phyloP scores from a whole-genome alignment of 2,797 vertebrate species.

The Clamator glandarius region DNA sequence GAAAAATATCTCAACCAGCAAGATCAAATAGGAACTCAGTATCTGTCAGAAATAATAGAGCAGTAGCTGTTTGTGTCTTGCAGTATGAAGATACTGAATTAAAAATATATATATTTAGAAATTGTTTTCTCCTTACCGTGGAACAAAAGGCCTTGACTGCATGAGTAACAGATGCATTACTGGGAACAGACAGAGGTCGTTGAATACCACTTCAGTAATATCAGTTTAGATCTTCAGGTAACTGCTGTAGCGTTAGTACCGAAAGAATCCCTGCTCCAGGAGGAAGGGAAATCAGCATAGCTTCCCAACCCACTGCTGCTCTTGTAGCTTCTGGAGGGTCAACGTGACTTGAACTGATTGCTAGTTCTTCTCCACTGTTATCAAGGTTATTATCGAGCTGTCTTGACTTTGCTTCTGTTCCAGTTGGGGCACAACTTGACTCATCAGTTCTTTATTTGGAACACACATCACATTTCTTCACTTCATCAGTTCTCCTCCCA shows the following conservation, averaged over 20 bases:
- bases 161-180: slow-evolving; percentile 19
- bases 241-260: not conserved
- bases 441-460: slow-evolving; percentile 73
- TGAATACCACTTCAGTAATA: not conserved
- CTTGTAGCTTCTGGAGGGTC: not conserved
- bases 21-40: slow-evolving; percentile 21
- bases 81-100: not conserved
- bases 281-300: not conserved
- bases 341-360: not conserved
- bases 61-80: slow-evolving; percentile 35
- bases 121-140: slow-evolving; percentile 10
- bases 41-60: slow-evolving; percentile 40
- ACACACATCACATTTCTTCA: slow-evolving; percentile 59
- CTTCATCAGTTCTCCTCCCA: slow-evolving; percentile 55
- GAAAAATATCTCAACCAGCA: slow-evolving; percentile 40
- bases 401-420: slow-evolving; percentile 43
- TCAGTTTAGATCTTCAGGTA: not conserved
- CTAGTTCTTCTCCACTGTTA: not conserved
- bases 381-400: slow-evolving; percentile 3
- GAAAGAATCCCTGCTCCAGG: not conserved
- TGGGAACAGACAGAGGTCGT: not conserved
- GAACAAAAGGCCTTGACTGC: slow-evolving; percentile 42
- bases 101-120: slow-evolving; percentile 47
- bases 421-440: slow-evolving; percentile 35
- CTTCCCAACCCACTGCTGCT: not conserved